These are phyloP conservation scores for Hydrotaea diabolus DNA, from an alignment of 2,888 invertebrate species.

Conservation along the genomic window DNA sequence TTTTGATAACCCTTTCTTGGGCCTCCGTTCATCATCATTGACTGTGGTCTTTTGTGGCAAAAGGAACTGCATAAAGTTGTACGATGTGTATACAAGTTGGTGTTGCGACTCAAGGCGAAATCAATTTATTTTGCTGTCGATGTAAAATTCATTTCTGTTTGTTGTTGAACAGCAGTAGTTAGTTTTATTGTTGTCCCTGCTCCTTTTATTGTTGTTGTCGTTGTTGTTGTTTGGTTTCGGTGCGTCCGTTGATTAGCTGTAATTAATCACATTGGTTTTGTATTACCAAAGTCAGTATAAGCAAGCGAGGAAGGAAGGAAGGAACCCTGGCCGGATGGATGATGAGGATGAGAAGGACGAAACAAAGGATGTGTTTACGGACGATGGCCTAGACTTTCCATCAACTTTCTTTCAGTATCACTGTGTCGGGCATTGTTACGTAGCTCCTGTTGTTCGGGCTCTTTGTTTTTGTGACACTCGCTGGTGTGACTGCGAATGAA, in stretches of 20 bases:
- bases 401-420: neutral
- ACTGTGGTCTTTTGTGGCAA: neutral
- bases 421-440: neutral
- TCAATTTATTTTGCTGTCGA: slow-evolving; percentile 65
- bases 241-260: slow-evolving; percentile 59
- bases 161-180: slow-evolving; percentile 5
- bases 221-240: slow-evolving; percentile 34
- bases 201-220: neutral
- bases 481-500: slow-evolving; percentile 2
- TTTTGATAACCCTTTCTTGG: neutral
- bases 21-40: neutral
- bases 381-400: neutral
- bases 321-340: neutral
- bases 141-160: slow-evolving; percentile 56
- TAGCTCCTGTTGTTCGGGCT: neutral
- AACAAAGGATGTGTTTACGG: neutral
- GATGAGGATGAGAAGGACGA: neutral
- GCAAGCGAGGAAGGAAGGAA: neutral
- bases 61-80: neutral
- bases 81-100: neutral
- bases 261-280: slow-evolving; percentile 64
- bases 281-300: slow-evolving; percentile 27
- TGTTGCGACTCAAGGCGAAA: slow-evolving; percentile 41
- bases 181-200: slow-evolving; percentile 3
- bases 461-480: neutral